Base-by-base conservation (phyloP, 1,140 invertebrate genomes). In the Hesperophylax magnus region DNA sequence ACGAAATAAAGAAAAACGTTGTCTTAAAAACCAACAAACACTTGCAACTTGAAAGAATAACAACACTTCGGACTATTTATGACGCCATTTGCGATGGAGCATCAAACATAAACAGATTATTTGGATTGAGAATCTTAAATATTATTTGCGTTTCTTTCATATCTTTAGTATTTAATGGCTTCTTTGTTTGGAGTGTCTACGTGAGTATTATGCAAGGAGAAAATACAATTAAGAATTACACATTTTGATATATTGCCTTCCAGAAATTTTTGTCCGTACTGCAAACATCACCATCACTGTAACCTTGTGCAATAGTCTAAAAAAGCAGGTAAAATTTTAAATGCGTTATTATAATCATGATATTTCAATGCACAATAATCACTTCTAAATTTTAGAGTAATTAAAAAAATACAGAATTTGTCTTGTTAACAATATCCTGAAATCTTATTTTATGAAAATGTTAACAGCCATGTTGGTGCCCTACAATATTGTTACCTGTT, bases 1-100 rank as follows among this genome's bases (percentile, higher is more conserved):
- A 47, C 0, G 34, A 72, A 14, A 5, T 72, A 8, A 52, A 20
- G 34, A 72, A 53, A 22, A 72, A 72, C 15, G 20, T 72, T 18
- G 9, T 15, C 0, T 52, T 72, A 9, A 72, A 72, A 72, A 22
- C 69, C 2, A 53, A 52, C 8, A 39, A 22, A 72, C 5, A 52
- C 20, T 11, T 72, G 34, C n/a, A 53, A 52, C 0, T 72, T n/a
- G 69, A 72, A 76, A 76, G 58, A 11, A 18, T 76, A 22, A 56
- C 20, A n/a, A 58, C 89, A 90, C 69, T 91, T 27, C 60, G 54
- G 58, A 76, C 52, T 34, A 60, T 34, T 18, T 61, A 58, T n/a
- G 54, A 76, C 47, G 18, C 24, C 14, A 8, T 76, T 60, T 76
- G 58, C 24, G 53, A 76, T 34, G 17, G 53, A 11, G 53, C 22